Evolutionary conservation across 2,797 vertebrate species (phyloP).

Genomic region (Enteromius thamalakanensis): DNA sequence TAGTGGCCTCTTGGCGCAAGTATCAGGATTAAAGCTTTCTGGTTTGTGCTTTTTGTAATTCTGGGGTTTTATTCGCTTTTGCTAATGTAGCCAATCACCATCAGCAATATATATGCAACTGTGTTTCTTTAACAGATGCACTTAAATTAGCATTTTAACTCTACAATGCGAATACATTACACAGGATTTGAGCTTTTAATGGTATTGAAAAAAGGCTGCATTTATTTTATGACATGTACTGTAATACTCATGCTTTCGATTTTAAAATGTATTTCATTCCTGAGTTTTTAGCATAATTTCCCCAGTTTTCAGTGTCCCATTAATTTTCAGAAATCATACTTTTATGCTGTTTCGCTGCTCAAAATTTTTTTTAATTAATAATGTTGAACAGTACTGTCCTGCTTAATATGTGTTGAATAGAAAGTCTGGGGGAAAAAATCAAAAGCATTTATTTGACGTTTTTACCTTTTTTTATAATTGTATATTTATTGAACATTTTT

Average conservation of each 20-base stretch:
- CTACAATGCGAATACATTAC: background rate
- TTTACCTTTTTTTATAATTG: too few relatives aligned
- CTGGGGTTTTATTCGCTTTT: constrained; percentile 19
- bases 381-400: background rate
- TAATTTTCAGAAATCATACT: constrained; percentile 1
- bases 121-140: constrained; percentile 1
- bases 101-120: background rate
- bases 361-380: too few relatives aligned
- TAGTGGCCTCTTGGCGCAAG: background rate
- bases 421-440: background rate
- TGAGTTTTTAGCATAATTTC: background rate
- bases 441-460: background rate
- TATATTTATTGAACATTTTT: too few relatives aligned
- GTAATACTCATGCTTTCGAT: background rate
- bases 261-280: background rate
- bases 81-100: constrained; percentile 1
- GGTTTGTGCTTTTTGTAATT: constrained; percentile 6
- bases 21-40: constrained; percentile 26
- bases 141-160: constrained; percentile 21
- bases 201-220: background rate
- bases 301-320: background rate
- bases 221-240: background rate
- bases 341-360: background rate
- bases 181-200: background rate
- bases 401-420: background rate